These are phyloP conservation scores for Acrocephalus kingi DNA, from an alignment of 2,113 vertebrate genomes.

Conservation along the genomic window DNA sequence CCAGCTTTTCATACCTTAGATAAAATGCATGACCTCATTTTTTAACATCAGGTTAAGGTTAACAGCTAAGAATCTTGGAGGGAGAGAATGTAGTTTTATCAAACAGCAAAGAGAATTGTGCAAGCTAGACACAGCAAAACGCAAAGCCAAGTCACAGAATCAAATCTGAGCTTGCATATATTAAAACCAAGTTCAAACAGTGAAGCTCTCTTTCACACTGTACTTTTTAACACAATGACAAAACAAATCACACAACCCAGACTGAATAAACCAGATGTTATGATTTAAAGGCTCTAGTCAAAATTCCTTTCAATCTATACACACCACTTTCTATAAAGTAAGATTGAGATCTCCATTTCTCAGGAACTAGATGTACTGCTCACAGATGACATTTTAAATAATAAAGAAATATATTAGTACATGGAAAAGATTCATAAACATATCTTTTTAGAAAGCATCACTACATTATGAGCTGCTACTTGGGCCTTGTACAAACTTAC, in stretches of 20 bases:
- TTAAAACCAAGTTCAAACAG: background rate
- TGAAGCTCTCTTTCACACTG: background rate
- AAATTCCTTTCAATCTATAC: background rate
- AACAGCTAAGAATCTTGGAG: background rate
- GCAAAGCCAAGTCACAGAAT: background rate
- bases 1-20: background rate
- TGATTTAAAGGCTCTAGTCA: background rate
- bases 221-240: background rate
- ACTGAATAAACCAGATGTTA: background rate
- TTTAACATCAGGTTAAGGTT: background rate
- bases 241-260: background rate
- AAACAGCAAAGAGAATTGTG: background rate
- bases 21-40: background rate
- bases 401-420: background rate
- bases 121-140: background rate
- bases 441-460: accelerated
- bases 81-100: background rate
- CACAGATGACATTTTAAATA: background rate
- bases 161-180: background rate
- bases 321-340: background rate
- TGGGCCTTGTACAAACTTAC: background rate
- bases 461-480: background rate
- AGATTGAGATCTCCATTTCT: background rate
- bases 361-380: background rate
- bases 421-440: background rate